Base-by-base conservation (phyloP, 2,113 vertebrate species). In the Esox niger region DNA sequence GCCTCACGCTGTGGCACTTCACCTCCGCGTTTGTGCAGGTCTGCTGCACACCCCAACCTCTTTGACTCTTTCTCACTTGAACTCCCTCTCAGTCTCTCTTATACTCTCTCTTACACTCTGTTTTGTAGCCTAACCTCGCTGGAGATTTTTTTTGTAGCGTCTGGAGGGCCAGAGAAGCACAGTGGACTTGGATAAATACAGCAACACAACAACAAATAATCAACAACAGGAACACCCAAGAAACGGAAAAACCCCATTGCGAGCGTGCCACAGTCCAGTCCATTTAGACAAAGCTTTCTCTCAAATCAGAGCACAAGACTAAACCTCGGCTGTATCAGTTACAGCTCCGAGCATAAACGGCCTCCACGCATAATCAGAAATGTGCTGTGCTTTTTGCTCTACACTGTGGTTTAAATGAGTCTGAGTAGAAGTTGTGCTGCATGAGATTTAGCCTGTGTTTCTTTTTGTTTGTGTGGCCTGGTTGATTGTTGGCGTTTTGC, bases 221-320 rank as follows among this genome's bases (percentile, higher is more conserved):
- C 49, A 82, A 76, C 67, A 79, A 76, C 68, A 78, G 33, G 33
- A 71, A 32, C 25, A 63, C 35, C 49, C 56, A n/a, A 49, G 55
- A 64, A 72, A 71, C 67, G 66, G 26, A 30, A 69, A 73, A 79
- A 81, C 68, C 73, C 72, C 77, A 72, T 78, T 77, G 47, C 66
- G 65, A 49, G 62, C 70, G 68, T 70, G 77, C 64, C 65, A 55
- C 13, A 2, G 43, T 43, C 35, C 27, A 11, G 68, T 32, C 11
- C 4, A 6, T 38, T 23, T 38, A 10, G 11, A 23, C n/a, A n/a
- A 20, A 6, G 60, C 20, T 8, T n/a, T 32, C 17, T 32, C 2
- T 13, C 8, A 9, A 57, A 6, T 6, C 25, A 35, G 77, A 71
- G 75, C 31, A 47, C 17, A 20, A 20, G 15, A 8, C 62, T 23